A percentile compares a stretch with the other conserved stretches of the same genome.
These are phyloP conservation scores for Epiblema foenella DNA, from an alignment of 2,888 invertebrate species.

Conservation along the genomic window DNA sequence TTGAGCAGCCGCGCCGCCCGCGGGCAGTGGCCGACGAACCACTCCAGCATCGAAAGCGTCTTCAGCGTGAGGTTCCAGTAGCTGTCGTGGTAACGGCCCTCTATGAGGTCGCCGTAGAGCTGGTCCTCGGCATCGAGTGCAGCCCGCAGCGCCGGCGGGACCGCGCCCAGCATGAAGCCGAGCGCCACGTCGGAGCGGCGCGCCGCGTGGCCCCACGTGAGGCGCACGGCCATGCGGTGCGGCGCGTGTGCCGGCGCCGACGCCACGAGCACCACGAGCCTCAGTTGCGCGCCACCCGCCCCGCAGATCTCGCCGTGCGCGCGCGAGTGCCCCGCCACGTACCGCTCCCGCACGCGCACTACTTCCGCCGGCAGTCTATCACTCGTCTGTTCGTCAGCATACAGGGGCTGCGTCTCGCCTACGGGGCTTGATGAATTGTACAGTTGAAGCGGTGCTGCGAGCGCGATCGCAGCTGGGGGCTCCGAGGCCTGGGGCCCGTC, in stretches of 20 bases:
- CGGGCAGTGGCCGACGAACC: slow-evolving; percentile 91
- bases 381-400: slow-evolving; percentile 26
- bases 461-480: slow-evolving; percentile 45
- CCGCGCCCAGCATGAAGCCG: slow-evolving; percentile 87
- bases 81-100: slow-evolving; percentile 89
- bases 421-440: slow-evolving; percentile 30
- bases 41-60: slow-evolving; percentile 92
- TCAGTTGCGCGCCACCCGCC: slow-evolving; percentile 85
- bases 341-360: slow-evolving; percentile 86
- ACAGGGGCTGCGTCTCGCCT: slow-evolving; percentile 38
- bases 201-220: slow-evolving; percentile 92
- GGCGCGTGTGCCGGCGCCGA: slow-evolving; percentile 89
- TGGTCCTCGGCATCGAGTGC: slow-evolving; percentile 87
- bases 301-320: slow-evolving; percentile 88
- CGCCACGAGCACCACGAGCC: slow-evolving; percentile 88
- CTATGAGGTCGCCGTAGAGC: slow-evolving; percentile 90
- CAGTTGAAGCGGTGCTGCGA: slow-evolving; percentile 51
- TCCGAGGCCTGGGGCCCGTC: slow-evolving; percentile 45
- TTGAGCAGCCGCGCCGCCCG: slow-evolving; percentile 90
- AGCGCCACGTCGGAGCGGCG: slow-evolving; percentile 87
- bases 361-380: slow-evolving; percentile 54
- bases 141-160: slow-evolving; percentile 74
- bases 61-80: slow-evolving; percentile 94
- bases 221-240: slow-evolving; percentile 90
- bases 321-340: slow-evolving; percentile 88